Evolutionary conservation across 2,113 vertebrate species (phyloP).

Genomic region (Hyperoodon ampullatus): DNA sequence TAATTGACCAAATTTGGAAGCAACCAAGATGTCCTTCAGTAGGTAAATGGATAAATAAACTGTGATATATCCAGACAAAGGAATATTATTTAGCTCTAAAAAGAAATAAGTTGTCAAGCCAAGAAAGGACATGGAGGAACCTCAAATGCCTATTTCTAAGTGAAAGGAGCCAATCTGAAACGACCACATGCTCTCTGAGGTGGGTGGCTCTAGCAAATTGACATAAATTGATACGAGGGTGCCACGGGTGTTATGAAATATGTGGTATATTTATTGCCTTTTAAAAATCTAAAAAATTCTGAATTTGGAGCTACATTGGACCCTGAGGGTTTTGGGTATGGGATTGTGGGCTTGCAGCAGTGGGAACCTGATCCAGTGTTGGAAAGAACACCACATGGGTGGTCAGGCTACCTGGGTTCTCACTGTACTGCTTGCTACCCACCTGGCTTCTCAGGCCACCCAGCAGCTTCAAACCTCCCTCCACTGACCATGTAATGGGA

Average conservation of each 20-base stretch:
- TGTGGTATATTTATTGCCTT: not conserved
- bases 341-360: no score
- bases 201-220: rapidly evolving
- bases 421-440: not conserved
- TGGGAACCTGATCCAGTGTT: not conserved
- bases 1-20: not conserved
- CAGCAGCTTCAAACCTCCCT: rapidly evolving
- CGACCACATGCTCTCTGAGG: no score
- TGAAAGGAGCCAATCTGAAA: not conserved
- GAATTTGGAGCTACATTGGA: not conserved
- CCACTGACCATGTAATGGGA: rapidly evolving
- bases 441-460: not conserved
- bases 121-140: not conserved
- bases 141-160: not conserved
- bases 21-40: not conserved
- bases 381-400: rapidly evolving
- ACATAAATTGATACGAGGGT: not conserved
- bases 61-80: not conserved
- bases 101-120: not conserved
- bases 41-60: not conserved
- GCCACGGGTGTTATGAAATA: rapidly evolving
- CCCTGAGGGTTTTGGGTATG: not conserved
- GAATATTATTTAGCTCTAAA: not conserved
- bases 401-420: no score
- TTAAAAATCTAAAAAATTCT: not conserved